Percentiles rank a stretch among this genome's conserved stretches.
Evolutionary conservation across 2,888 invertebrate species (phyloP).

Genomic region (Saturnia japonica): DNA sequence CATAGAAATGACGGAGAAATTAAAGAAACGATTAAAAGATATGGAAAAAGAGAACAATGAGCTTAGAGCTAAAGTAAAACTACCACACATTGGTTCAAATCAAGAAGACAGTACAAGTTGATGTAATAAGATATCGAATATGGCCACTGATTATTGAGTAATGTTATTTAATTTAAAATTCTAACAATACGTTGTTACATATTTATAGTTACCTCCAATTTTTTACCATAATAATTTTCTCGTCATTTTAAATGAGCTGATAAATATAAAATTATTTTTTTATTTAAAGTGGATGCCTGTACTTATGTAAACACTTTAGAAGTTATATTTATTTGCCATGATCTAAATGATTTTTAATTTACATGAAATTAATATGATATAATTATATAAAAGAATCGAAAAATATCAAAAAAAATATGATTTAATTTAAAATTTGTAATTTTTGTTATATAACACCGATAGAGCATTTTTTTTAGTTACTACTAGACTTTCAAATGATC

Average conservation of each 20-base stretch:
- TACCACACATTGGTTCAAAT: slow-evolving; percentile 45
- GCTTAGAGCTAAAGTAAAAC: slow-evolving; percentile 64
- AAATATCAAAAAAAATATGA: too few species aligned
- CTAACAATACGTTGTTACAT: not conserved
- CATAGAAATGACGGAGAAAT: slow-evolving; percentile 82
- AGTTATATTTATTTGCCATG: too few species aligned
- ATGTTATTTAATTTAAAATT: not conserved
- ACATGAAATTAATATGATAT: too few species aligned
- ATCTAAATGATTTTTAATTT: too few species aligned
- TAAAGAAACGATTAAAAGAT: slow-evolving; percentile 81
- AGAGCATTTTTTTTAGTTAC: too few species aligned
- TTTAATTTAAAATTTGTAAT: too few species aligned
- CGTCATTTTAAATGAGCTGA: not conserved
- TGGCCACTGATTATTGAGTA: not conserved
- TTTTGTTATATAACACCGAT: too few species aligned
- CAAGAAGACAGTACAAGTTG: slow-evolving; percentile 52
- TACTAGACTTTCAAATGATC: too few species aligned
- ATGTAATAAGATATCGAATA: not conserved
- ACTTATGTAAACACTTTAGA: too few species aligned
- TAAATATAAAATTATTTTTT: not conserved
- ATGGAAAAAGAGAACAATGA: slow-evolving; percentile 79
- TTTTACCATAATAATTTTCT: not conserved
- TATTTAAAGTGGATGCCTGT: too few species aligned
- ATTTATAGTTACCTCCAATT: not conserved
- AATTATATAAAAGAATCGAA: too few species aligned